Conservation (phyloP, 2,888 invertebrate species). For the Sarcophaga subvicina region DNA sequence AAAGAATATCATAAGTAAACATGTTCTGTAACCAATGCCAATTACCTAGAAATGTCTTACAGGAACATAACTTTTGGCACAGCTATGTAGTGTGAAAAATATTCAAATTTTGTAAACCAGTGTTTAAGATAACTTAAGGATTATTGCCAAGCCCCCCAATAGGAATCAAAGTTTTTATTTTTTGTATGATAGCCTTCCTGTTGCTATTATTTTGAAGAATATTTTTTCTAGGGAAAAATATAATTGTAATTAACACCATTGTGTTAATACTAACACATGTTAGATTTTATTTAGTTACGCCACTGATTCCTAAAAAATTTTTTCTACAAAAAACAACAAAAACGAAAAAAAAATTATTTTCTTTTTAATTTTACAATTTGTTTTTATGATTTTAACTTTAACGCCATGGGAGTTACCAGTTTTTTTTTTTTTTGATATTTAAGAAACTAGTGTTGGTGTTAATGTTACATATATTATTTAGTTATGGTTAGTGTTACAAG, state of each 20-base stretch:
- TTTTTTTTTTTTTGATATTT: not conserved
- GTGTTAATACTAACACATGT: conserved; percentile 9
- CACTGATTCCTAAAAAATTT: conserved; percentile 20
- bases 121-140: not conserved
- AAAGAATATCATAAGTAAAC: conserved; percentile 21
- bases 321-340: not conserved
- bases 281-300: conserved; percentile 1
- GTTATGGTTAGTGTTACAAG: conserved; percentile 5
- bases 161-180: too few species aligned
- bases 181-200: too few species aligned
- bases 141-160: too few species aligned
- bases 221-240: too few species aligned
- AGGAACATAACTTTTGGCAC: not conserved
- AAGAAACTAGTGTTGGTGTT: conserved; percentile 9
- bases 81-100: not conserved
- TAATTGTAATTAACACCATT: conserved; percentile 1
- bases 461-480: conserved; percentile 17
- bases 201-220: too few species aligned
- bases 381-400: not conserved
- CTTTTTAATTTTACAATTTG: not conserved
- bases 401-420: conserved; percentile 10
- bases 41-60: not conserved
- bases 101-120: not conserved
- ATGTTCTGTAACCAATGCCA: conserved; percentile 30
- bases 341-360: too few species aligned